phyloP scores from a whole-genome alignment of 2,113 vertebrate genomes.

The Actenoides hombroni region DNA sequence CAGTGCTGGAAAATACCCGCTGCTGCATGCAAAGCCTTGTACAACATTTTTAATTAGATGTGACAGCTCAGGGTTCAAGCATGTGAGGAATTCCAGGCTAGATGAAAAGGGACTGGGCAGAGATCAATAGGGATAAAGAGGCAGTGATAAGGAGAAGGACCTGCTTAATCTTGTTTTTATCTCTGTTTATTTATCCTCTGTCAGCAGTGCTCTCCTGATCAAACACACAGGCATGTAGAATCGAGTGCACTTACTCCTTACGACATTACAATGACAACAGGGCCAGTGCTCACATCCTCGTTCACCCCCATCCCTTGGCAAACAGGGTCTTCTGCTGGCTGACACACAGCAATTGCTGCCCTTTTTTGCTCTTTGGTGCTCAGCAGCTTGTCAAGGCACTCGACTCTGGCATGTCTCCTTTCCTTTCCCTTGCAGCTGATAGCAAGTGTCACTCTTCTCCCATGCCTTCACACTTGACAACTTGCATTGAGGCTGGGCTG shows the following conservation, averaged over 20 bases:
- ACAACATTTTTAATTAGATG: slow-evolving; percentile 54
- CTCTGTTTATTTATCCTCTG: slow-evolving; percentile 70
- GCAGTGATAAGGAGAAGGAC: slow-evolving; percentile 59
- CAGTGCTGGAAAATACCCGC: neutral
- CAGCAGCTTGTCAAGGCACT: accelerated
- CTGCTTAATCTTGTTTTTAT: slow-evolving; percentile 66
- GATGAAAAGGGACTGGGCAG: slow-evolving; percentile 28
- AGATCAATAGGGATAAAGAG: slow-evolving; percentile 66
- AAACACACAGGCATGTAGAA: slow-evolving; percentile 56
- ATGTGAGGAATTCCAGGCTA: slow-evolving; percentile 57
- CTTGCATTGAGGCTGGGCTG: neutral
- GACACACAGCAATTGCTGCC: neutral
- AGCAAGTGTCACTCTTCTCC: neutral
- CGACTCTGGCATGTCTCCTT: neutral
- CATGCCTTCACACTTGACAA: neutral
- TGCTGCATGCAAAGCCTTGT: neutral
- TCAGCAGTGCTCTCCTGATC: slow-evolving; percentile 52
- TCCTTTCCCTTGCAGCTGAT: neutral
- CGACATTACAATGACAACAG: slow-evolving; percentile 36
- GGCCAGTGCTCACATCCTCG: neutral
- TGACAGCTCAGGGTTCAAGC: slow-evolving; percentile 57
- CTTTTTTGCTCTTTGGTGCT: neutral
- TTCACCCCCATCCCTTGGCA: neutral
- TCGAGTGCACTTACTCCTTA: slow-evolving; percentile 13
- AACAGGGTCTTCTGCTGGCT: neutral